These are phyloP conservation scores for Saguinus imperator DNA, from an alignment of 2,113 vertebrate genomes.

Conservation along the genomic window DNA sequence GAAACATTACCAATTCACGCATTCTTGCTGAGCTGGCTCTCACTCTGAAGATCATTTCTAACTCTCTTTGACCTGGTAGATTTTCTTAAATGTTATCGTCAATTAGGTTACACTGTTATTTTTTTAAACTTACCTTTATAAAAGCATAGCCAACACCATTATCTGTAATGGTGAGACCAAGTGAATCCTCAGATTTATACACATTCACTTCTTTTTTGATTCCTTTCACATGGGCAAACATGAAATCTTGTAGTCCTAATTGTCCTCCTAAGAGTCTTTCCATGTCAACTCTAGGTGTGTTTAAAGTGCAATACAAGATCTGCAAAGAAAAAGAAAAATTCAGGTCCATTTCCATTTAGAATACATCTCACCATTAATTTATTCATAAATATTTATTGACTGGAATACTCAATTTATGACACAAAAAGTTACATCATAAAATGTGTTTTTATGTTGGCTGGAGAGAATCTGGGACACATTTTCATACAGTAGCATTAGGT, in stretches of 20 bases:
- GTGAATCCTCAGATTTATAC: conserved; percentile 91
- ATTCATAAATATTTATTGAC: not conserved
- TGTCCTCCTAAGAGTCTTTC: conserved; percentile 94
- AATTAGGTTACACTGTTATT: not conserved
- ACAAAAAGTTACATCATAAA: not conserved
- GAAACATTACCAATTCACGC: not conserved
- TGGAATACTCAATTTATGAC: not conserved
- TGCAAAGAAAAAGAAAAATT: conserved; percentile 77
- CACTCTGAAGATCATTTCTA: not conserved
- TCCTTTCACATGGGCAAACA: conserved; percentile 96
- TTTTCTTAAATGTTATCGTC: not conserved
- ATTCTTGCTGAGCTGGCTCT: not conserved
- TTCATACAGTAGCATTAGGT: not conserved
- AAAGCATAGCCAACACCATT: conserved; percentile 94
- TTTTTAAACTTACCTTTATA: conserved; percentile 91
- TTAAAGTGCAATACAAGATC: conserved; percentile 98
- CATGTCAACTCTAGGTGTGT: conserved; percentile 98
- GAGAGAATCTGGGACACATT: not conserved
- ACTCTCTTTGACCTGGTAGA: not conserved
- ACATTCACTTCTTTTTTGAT: conserved; percentile 93
- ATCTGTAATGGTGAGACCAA: conserved; percentile 97
- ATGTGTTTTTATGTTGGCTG: not conserved
- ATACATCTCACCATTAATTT: not conserved
- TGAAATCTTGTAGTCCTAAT: conserved; percentile 97
- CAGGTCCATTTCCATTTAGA: conserved; percentile 18